Percentiles rank a stretch among this genome's conserved stretches.
Conservation (phyloP, 2,797 vertebrate species). For the Hephaestus fuliginosus region DNA sequence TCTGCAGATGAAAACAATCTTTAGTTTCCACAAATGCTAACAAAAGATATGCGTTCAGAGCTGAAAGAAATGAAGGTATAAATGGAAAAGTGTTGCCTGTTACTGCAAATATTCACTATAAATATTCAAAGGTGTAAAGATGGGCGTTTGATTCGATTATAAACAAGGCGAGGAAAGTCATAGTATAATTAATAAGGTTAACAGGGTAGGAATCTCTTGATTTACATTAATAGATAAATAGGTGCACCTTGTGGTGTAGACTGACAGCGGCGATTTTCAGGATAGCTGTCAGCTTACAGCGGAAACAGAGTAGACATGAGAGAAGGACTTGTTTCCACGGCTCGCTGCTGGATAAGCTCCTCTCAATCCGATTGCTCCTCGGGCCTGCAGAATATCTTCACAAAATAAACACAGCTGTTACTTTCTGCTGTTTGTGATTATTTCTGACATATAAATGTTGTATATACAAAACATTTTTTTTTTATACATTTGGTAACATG, state of each 20-base stretch:
- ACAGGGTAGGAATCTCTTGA: constrained; percentile 67
- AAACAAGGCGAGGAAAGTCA: constrained; percentile 29
- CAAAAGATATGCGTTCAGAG: constrained; percentile 6
- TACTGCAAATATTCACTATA: constrained; percentile 24
- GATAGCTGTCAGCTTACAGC: constrained; percentile 38
- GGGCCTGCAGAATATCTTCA: constrained; percentile 53
- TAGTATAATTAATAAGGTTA: constrained; percentile 53
- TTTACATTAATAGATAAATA: constrained; percentile 41
- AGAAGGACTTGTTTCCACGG: constrained; percentile 34
- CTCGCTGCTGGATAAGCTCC: constrained; percentile 50
- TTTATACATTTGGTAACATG: constrained; percentile 65
- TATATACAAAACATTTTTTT: constrained; percentile 62
- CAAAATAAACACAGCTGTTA: constrained; percentile 83
- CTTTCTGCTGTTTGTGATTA: constrained; percentile 67
- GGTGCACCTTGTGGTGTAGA: constrained; percentile 17
- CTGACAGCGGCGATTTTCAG: constrained; percentile 24
- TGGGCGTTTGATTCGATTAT: constrained; percentile 6
- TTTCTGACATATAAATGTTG: constrained; percentile 73
- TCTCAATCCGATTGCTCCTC: constrained; percentile 51
- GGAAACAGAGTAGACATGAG: constrained; percentile 23
- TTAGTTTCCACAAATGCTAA: neutral
- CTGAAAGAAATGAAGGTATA: neutral
- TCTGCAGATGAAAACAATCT: constrained; percentile 4
- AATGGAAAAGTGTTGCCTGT: constrained; percentile 15
- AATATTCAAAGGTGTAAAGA: constrained; percentile 11